Conservation (phyloP, 2,888 invertebrate genomes). For the Epistrophe eligans region DNA sequence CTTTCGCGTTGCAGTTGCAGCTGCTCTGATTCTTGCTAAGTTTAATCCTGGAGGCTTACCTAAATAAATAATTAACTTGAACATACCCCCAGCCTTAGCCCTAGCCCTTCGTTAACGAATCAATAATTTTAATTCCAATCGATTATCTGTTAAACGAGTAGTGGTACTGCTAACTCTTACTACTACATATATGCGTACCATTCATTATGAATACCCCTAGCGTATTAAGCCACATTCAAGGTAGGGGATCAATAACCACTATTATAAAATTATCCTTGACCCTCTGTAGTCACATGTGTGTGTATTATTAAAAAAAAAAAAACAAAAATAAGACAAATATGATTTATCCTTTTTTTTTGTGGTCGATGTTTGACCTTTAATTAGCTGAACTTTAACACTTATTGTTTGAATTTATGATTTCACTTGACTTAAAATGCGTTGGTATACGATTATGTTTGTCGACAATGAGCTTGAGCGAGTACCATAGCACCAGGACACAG, state of each 20-base stretch:
- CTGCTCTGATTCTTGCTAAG: too few relatives aligned
- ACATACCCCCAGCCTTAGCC: too few relatives aligned
- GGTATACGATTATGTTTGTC: neutral
- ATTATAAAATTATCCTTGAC: constrained; percentile 9
- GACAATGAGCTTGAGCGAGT: neutral
- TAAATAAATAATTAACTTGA: neutral
- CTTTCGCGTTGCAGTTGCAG: too few relatives aligned
- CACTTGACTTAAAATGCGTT: constrained; percentile 32
- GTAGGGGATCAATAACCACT: constrained; percentile 7
- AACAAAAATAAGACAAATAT: constrained; percentile 1
- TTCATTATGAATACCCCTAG: constrained; percentile 11
- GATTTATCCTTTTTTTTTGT: constrained; percentile 4
- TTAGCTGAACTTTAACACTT: constrained; percentile 44
- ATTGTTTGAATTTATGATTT: constrained; percentile 8
- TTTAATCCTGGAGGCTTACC: neutral
- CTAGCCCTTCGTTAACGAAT: neutral
- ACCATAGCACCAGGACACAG: neutral
- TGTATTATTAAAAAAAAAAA: neutral
- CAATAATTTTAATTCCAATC: constrained; percentile 24
- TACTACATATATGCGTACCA: neutral
- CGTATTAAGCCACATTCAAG: constrained; percentile 7
- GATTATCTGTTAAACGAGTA: neutral
- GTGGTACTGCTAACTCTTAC: neutral
- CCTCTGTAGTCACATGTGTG: neutral
- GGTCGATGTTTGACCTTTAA: constrained; percentile 27